Percentiles rank a stretch among this genome's conserved stretches.
Evolutionary conservation across 2,888 invertebrate genomes (phyloP).

Genomic region (Gari tellinella): DNA sequence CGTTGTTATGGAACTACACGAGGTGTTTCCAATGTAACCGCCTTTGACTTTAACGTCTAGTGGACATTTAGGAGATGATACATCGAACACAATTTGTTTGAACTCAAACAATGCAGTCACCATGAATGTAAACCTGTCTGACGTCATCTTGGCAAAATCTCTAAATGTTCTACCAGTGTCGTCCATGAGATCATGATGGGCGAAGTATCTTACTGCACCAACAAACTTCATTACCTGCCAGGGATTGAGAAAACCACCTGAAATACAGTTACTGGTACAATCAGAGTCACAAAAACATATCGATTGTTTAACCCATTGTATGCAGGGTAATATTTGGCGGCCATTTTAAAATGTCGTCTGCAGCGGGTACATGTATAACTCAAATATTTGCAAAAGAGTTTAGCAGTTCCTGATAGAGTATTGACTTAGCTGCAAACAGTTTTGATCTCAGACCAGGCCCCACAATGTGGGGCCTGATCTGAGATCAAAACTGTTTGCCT

Average conservation of each 20-base stretch:
- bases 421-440: no score
- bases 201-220: slow-evolving; percentile 61
- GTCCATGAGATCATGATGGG: slow-evolving; percentile 63
- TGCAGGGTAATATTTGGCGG: no score
- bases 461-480: no score
- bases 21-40: slow-evolving; percentile 69
- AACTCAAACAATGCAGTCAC: slow-evolving; percentile 62
- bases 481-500: no score
- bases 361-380: no score
- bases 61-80: slow-evolving; percentile 55
- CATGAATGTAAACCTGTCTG: slow-evolving; percentile 65
- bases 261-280: slow-evolving; percentile 7
- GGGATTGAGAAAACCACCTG: slow-evolving; percentile 57
- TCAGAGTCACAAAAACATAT: no score
- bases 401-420: no score
- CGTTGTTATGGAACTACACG: slow-evolving; percentile 61
- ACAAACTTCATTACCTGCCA: slow-evolving; percentile 65
- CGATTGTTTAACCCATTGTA: no score
- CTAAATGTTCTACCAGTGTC: slow-evolving; percentile 60
- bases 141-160: slow-evolving; percentile 65
- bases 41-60: slow-evolving; percentile 59
- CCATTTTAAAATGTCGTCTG: no score
- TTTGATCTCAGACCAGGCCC: no score
- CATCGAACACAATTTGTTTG: slow-evolving; percentile 58
- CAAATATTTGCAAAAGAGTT: no score